Evolutionary conservation across 1,140 invertebrate species (phyloP).

Genomic region (Saxidomus purpurata): DNA sequence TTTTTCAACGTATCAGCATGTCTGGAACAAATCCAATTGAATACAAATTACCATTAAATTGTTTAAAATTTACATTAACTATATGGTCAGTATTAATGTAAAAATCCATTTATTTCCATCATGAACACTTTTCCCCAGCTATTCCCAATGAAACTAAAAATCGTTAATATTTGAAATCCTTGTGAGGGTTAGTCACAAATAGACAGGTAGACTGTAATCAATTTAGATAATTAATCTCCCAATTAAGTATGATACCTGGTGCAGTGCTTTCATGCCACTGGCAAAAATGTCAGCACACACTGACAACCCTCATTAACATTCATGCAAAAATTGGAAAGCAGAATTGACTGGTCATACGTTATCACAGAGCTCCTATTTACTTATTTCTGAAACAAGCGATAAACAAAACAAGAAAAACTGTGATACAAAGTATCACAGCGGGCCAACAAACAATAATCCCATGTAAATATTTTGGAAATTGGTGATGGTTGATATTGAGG

Average conservation of each 20-base stretch:
- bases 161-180: background rate
- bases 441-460: too few relatives aligned
- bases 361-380: too few relatives aligned
- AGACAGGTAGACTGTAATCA: background rate
- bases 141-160: background rate
- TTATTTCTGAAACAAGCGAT: too few relatives aligned
- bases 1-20: background rate
- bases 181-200: background rate
- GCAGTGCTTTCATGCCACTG: background rate
- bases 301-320: too few relatives aligned
- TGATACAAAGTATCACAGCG: too few relatives aligned
- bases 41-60: constrained; percentile 6
- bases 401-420: too few relatives aligned
- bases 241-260: background rate
- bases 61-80: constrained; percentile 22
- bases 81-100: background rate
- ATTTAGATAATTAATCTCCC: constrained; percentile 16
- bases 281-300: background rate
- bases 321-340: too few relatives aligned
- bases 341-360: too few relatives aligned
- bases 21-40: background rate
- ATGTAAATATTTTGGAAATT: too few relatives aligned
- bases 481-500: too few relatives aligned
- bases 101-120: background rate
- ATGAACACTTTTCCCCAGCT: background rate